Evolutionary conservation across 2,113 vertebrate genomes (phyloP).

Genomic region (Otolemur garnettii): DNA sequence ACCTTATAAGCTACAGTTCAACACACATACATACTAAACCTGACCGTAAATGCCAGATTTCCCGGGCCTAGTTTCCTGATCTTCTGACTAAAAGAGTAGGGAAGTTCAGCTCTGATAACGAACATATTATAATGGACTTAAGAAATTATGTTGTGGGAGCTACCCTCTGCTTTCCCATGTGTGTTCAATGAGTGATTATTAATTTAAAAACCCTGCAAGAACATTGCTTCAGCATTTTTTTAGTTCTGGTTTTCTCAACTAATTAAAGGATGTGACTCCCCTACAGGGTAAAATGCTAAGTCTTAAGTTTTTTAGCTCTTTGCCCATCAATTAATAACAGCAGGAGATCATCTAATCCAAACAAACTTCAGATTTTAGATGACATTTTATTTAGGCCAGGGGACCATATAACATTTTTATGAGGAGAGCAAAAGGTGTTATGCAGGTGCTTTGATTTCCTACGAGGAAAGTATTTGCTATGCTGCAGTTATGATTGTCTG

Average conservation of each 20-base stretch:
- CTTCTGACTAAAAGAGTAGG: background rate
- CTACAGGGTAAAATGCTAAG: background rate
- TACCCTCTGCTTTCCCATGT: background rate
- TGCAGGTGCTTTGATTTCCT: background rate
- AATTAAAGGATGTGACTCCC: slow-evolving; percentile 14
- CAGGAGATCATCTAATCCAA: slow-evolving; percentile 34
- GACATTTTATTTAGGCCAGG: slow-evolving; percentile 20
- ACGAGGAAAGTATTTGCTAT: background rate
- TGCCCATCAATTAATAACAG: slow-evolving; percentile 32
- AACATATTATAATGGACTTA: background rate
- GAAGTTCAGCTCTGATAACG: background rate
- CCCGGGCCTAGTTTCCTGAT: background rate
- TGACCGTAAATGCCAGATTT: background rate
- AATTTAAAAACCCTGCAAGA: slow-evolving; percentile 46
- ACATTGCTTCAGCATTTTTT: slow-evolving; percentile 12
- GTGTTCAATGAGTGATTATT: slow-evolving; percentile 50
- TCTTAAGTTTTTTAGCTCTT: slow-evolving; percentile 34
- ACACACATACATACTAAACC: background rate
- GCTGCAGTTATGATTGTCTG: background rate
- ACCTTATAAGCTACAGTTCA: background rate
- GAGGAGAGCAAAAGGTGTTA: background rate
- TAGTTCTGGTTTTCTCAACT: slow-evolving; percentile 55
- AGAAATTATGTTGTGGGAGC: background rate
- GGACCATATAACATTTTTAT: slow-evolving; percentile 8
- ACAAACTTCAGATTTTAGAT: slow-evolving; percentile 40